Evolutionary conservation across 2,888 invertebrate genomes (phyloP).

Genomic region (Metalampra italica): DNA sequence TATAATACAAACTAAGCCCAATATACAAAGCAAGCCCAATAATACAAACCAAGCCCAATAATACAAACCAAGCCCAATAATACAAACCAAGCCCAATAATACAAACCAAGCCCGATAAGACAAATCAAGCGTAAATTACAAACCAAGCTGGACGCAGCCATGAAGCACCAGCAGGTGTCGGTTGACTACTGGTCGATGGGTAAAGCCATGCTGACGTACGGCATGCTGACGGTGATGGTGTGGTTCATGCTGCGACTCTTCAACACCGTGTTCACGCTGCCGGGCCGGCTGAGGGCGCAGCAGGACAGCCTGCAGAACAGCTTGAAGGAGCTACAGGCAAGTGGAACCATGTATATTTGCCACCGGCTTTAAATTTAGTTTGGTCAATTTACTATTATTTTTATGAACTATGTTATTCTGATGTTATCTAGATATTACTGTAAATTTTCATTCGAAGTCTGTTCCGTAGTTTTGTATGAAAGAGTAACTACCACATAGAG

Average conservation of each 20-base stretch:
- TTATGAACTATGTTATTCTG: too few relatives aligned
- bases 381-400: too few relatives aligned
- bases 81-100: not conserved
- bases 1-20: not conserved
- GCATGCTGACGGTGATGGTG: conserved; percentile 78
- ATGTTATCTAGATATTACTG: too few relatives aligned
- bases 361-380: too few relatives aligned
- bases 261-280: conserved; percentile 82
- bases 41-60: not conserved
- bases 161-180: conserved; percentile 83
- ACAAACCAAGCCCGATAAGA: not conserved
- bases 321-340: conserved; percentile 69
- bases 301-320: conserved; percentile 71
- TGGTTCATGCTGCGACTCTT: conserved; percentile 83
- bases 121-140: not conserved
- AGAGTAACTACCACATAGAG: too few relatives aligned
- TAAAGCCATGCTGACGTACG: conserved; percentile 80
- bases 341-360: not conserved
- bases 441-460: too few relatives aligned
- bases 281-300: conserved; percentile 77
- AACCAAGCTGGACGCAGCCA: conserved; percentile 26
- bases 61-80: not conserved
- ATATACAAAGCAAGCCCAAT: too few relatives aligned
- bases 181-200: conserved; percentile 84
- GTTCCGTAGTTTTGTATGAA: too few relatives aligned